Evolutionary conservation across 1,140 invertebrate species (phyloP), one percentile per base, ranked within the genome.

Genomic region (Chrysopa pallens): DNA sequence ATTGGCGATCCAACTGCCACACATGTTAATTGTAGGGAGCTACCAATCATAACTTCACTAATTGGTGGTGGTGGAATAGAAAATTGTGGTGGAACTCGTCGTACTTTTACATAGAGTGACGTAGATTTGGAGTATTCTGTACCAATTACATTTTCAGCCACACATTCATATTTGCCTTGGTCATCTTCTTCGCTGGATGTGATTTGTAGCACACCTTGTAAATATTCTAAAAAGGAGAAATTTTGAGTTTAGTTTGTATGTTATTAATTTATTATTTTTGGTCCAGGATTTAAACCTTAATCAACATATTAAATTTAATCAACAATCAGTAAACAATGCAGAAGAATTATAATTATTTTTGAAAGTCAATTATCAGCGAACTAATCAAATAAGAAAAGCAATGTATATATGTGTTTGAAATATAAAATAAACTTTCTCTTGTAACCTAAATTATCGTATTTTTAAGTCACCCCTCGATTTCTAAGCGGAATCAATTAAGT

Each of bases 1-100:
- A 97, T 95, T 0, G 95, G 95, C 0, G 93, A 89, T 0, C 95
- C 94, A 6, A 89, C 81, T 11, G 93, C 95, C 9, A 97, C 89
- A 59, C 95, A 98, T 35, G 90, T 93, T 38, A 98, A 66, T 60
- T 94, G 97, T 38, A 97, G 64, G 52, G 80, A 80, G 1, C 79
- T 78, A 6, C 90, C 90, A 11, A 91, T 67, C 76, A 86, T 87
- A 23, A 98, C 90, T 59, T 94, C 87, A 40, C 75, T 82, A 14
- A 80, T 58, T 8, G 74, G 57, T 23, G 86, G 79, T 12, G 92
- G 90, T 35, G 82, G 84, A 36, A 88, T 85, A 4, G 92, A 88
- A 67, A 98, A 98, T 52, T 85, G 84, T 0, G 94, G 94, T 5
- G 90, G 74, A 2, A 98, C 88, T 44, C 90, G 72, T 44, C 93